These are phyloP conservation scores for Nomada fabriciana DNA, from an alignment of 2,888 invertebrate species.

Conservation along the genomic window DNA sequence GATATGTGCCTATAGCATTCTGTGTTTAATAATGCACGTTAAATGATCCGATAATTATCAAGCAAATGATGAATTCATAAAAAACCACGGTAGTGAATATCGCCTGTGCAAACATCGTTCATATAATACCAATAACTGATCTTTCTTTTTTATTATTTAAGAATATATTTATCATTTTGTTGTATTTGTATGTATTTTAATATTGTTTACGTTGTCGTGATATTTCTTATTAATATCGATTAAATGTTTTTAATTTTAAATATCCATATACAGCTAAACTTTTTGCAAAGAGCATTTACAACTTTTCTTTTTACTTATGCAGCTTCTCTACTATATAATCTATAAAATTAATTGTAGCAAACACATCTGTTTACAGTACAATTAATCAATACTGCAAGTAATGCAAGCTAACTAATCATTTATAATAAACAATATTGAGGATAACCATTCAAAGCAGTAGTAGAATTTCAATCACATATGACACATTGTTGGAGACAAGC, in stretches of 20 bases:
- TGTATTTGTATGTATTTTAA: slow-evolving; percentile 8
- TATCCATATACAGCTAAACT: slow-evolving; percentile 6
- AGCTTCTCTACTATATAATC: slow-evolving; percentile 20
- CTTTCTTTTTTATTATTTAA: slow-evolving; percentile 3
- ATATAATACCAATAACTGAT: slow-evolving; percentile 19
- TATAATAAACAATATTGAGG: slow-evolving; percentile 58
- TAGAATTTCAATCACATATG: slow-evolving; percentile 68
- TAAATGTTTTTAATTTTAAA: slow-evolving; percentile 11
- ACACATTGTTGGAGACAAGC: slow-evolving; percentile 71
- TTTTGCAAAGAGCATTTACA: slow-evolving; percentile 12
- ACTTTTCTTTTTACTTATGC: slow-evolving; percentile 3
- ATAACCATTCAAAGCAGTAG: slow-evolving; percentile 72
- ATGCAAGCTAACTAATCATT: slow-evolving; percentile 52
- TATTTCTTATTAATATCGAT: neutral
- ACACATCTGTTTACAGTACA: slow-evolving; percentile 39
- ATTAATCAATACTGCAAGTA: slow-evolving; percentile 43
- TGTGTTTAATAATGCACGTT: slow-evolving; percentile 12
- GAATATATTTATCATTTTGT: slow-evolving; percentile 9
- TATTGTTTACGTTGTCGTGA: neutral
- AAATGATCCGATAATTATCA: slow-evolving; percentile 10
- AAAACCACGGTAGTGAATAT: slow-evolving; percentile 51
- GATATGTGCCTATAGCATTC: slow-evolving; percentile 27
- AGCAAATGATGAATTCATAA: slow-evolving; percentile 23
- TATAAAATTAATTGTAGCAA: slow-evolving; percentile 27
- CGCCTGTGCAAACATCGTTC: slow-evolving; percentile 68